These are phyloP conservation scores for Oreochromis mossambicus DNA, from an alignment of 2,797 vertebrate species.

Conservation along the genomic window DNA sequence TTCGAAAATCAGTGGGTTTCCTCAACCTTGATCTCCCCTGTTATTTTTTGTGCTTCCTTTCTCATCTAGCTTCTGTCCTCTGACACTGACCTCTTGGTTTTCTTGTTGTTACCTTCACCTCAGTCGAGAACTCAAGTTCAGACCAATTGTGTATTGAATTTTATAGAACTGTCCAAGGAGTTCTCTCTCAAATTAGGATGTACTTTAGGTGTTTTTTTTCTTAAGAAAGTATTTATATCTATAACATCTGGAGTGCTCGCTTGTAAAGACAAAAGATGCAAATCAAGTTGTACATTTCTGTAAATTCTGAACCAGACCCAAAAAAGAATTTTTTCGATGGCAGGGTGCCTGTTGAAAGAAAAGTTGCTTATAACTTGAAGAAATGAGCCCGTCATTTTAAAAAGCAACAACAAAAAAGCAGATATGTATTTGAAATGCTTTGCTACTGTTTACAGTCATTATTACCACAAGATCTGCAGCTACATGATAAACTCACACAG, in stretches of 20 bases:
- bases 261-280: not conserved
- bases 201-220: not conserved
- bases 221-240: not conserved
- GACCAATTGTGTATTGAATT: not conserved
- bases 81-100: not conserved
- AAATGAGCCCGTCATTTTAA: not conserved
- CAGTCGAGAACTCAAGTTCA: not conserved
- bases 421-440: not conserved
- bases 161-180: not conserved
- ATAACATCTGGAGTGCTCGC: not conserved
- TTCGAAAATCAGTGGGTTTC: constrained; percentile 16
- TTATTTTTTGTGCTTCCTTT: not conserved
- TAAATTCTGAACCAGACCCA: not conserved
- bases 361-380: not conserved
- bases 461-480: constrained; percentile 8
- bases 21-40: not conserved
- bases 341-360: not conserved
- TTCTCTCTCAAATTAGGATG: not conserved
- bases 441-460: constrained; percentile 14
- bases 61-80: not conserved
- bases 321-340: not conserved
- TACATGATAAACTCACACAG: not conserved
- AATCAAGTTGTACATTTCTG: not conserved
- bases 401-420: not conserved
- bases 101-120: not conserved